Base-by-base conservation (phyloP, 2,888 invertebrate genomes). In the Pachycephus smyrnensis region DNA sequence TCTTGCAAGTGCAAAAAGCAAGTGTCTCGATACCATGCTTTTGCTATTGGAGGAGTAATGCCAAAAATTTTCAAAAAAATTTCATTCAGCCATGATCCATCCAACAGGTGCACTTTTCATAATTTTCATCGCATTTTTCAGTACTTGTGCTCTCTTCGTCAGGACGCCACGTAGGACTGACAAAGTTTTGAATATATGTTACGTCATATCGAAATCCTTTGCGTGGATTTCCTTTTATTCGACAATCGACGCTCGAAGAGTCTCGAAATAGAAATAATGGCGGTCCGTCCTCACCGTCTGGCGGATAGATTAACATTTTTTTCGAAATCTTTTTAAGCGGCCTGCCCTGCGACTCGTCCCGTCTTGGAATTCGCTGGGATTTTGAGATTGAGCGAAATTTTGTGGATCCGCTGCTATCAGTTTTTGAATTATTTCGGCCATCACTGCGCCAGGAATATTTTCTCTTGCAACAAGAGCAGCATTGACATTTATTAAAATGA, bases 231-330 rank as follows among this genome's bases (percentile, higher is more conserved):
- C 87, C 86, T 30, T 79, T 80, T 11, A 87, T 82, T 37, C 80
- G 82, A 35, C 88, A 88, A 31, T 84, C 84, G 69, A 90, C 84
- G 73, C 86, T 87, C 37, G 90, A 90, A 6, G 85, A 86, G 30
- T 82, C 86, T 77, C 88, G 89, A 68, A 83, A 77, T 2, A 89
- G 86, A 0, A 85, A 84, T 73, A 90, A 74, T 1, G 90, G 89
- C 9, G 84, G 81, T 12, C 89, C 88, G 4, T 68, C 23, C 4
- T 86, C 85, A 0, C 84, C 87, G 11, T 83, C 76, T 0, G 89
- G 88, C 12, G 90, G 89, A 80, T 86, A 89, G n/a, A 89, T 83
- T 1, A 88, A 75, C 76, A 89, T 86, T 73, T 84, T 86, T 4
- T 68, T 81, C 83, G 12, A 83, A 37, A 15, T 80, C 71, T 23